Evolutionary conservation across 2,888 invertebrate genomes (phyloP), one percentile per base, ranked within the genome.

Genomic region (Acanthosepion esculentum): DNA sequence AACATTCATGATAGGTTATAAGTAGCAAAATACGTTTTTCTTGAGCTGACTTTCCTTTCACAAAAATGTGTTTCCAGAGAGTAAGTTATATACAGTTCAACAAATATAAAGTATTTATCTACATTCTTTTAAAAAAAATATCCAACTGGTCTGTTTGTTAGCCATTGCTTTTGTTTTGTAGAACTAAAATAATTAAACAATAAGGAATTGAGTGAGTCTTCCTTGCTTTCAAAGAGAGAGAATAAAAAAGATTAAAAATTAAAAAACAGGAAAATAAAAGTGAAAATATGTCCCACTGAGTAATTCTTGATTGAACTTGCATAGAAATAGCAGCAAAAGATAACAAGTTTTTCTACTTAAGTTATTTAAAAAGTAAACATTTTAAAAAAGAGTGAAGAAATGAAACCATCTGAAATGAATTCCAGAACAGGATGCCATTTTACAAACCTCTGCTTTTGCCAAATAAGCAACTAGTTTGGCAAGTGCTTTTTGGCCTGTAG

Each of bases 401-500:
- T 33, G 4, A 33, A 78, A 78, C 2, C 15, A 78, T n/a, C n/a
- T 78, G n/a, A 78, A 78, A 15, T n/a, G 15, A 78, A 78, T 78
- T 78, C n/a, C 78, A 78, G n/a, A 33, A 78, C 33, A 5, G n/a
- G n/a, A 33, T 78, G 78, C n/a, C 78, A 33, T 12, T 78, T n/a
- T 33, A 48, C 95, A 94, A 95, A 97, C 97, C 96, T 97, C 97
- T 95, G 96, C 96, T 94, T 97, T 96, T 50, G 97, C 96, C n/a
- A 97, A 96, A 95, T 96, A 97, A 48, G 97, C 96, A 18, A 97
- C 97, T 94, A 97, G 95, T 94, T 97, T 96, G 33, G 97, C 96
- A 53, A 97, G 96, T 12, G 97, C 97, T 26, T 96, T 96, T 94
- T 97, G 95, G 18, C 97, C 97, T 33, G 97, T 96, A 33, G 96